Conservation (phyloP, 2,797 vertebrate species). For the Betta splendens region DNA sequence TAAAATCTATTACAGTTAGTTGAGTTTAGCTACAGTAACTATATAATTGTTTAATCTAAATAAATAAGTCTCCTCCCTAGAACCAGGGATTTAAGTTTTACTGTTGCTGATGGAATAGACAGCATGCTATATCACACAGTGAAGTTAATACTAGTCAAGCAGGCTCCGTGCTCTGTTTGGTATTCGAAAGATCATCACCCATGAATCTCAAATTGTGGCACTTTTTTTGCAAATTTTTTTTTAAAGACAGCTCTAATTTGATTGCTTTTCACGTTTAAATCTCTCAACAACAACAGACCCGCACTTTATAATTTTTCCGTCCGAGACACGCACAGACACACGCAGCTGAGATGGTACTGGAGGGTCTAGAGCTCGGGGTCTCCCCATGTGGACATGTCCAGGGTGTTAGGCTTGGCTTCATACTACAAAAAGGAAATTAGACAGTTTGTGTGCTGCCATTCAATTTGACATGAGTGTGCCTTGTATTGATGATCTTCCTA, state of each 20-base stretch:
- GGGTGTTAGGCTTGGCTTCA: conserved; percentile 92
- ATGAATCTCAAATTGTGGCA: conserved; percentile 18
- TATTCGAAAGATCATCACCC: conserved; percentile 36
- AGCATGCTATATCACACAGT: too few relatives aligned
- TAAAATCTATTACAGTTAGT: conserved; percentile 56
- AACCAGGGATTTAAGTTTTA: conserved; percentile 53
- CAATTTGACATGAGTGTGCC: conserved; percentile 98
- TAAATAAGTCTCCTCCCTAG: conserved; percentile 57
- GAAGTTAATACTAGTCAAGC: conserved; percentile 54
- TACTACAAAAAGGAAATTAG: too few relatives aligned
- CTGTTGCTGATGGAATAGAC: conserved; percentile 39
- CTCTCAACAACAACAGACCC: conserved; percentile 87
- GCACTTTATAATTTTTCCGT: conserved; percentile 88
- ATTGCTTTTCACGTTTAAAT: conserved; percentile 53
- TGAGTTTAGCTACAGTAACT: conserved; percentile 51
- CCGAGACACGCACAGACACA: conserved; percentile 71
- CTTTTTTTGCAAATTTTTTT: conserved; percentile 9
- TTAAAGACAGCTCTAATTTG: conserved; percentile 38
- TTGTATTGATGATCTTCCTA: conserved; percentile 99
- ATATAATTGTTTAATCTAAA: conserved; percentile 57
- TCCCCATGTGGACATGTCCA: conserved; percentile 90
- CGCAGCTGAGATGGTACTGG: conserved; percentile 78
- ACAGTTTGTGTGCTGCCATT: conserved; percentile 95
- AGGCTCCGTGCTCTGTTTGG: conserved; percentile 48
- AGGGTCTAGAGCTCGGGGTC: conserved; percentile 88